Evolutionary conservation across 2,888 invertebrate species (phyloP), one percentile per base, ranked within the genome.

Genomic region (Lobophora halterata): DNA sequence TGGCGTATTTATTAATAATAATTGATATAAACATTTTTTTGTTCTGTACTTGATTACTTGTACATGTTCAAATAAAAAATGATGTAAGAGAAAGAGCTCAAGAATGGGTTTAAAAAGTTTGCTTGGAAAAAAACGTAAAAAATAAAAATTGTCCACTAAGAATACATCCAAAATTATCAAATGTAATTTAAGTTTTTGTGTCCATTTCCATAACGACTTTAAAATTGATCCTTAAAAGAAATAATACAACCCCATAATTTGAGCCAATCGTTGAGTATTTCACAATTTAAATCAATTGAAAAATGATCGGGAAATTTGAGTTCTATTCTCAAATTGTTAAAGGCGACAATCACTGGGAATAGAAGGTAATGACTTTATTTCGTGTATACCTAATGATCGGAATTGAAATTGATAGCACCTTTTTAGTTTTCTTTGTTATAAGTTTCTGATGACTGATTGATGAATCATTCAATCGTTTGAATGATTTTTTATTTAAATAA

Each of bases 281-380:
- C 10, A 8, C 13, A 23, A 18, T n/a, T 34, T 12, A 33, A 16
- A 32, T 30, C 5, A 24, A 33, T 30, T 8, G 0, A 18, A 14
- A 16, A 20, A 8, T 14, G 2, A 6, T n/a, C 17, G n/a, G 3
- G 5, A 26, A 40, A 14, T n/a, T 35, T 28, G 10, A 24, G 7
- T 12, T 25, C 12, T 25, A 29, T 25, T 14, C 1, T n/a, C 3
- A 29, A 20, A 2, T 9, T 0, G 1, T 11, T 32, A 29, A 32
- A 19, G 39, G 20, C 18, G 5, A 19, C 32, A n/a, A 2, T 21
- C n/a, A n/a, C n/a, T n/a, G n/a, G 5, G 5, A 3, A 10, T 17
- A 5, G 9, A 24, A 24, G 32, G 32, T 72, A 69, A 73, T 70
- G 73, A 64, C 73, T 66, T 47, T 59, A 71, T 73, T 68, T 43